A percentile compares a stretch with the other conserved stretches of the same genome.
Conservation (phyloP, 2,888 invertebrate genomes). For the Rhagonycha lutea region DNA sequence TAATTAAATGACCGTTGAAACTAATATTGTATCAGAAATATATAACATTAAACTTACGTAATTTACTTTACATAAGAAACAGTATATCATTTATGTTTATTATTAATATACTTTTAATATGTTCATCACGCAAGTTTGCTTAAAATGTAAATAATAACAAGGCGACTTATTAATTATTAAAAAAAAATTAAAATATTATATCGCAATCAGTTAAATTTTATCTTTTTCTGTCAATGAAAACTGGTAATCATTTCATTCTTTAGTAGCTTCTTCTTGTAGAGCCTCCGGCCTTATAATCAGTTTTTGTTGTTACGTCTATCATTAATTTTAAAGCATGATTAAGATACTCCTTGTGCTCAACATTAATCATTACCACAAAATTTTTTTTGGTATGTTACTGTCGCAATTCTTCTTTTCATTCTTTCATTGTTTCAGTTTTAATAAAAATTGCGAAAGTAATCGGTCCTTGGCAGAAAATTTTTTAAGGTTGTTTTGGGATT, state of each 20-base stretch:
- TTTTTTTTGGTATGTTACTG: not conserved
- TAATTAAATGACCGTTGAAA: not conserved
- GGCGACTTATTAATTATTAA: not conserved
- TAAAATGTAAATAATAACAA: not conserved
- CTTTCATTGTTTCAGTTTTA: not conserved
- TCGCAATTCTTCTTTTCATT: not conserved
- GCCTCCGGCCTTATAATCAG: not conserved
- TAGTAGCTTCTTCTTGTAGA: not conserved
- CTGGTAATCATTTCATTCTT: not conserved
- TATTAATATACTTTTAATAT: not conserved
- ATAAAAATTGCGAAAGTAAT: not conserved
- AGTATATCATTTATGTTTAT: not conserved
- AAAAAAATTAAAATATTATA: not conserved
- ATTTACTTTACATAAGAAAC: not conserved
- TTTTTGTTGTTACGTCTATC: not conserved
- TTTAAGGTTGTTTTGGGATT: not conserved
- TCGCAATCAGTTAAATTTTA: not conserved
- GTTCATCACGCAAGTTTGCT: not conserved
- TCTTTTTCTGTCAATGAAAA: not conserved
- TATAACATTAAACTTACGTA: not conserved
- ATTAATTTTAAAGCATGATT: not conserved
- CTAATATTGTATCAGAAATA: not conserved
- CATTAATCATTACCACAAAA: not conserved
- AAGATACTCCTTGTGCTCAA: not conserved
- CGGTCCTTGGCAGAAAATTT: not conserved